Conservation (phyloP, 1,140 invertebrate species). For the Muscidifurax raptorellus region DNA sequence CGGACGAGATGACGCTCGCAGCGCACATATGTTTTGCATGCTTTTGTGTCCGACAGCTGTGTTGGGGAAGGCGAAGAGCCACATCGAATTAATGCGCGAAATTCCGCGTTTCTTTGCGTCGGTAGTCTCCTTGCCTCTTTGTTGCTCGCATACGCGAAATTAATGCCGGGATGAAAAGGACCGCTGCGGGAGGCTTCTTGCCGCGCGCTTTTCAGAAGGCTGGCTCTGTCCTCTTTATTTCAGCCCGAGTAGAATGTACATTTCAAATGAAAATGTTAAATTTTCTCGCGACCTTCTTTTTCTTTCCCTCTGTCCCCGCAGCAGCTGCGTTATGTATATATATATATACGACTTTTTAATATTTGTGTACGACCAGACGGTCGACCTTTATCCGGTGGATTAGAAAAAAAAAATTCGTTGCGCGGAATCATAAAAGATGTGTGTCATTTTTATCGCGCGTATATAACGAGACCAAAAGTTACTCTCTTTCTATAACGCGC, state of each 20-base stretch:
- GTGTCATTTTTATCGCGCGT: not conserved
- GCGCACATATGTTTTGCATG: conserved; percentile 31
- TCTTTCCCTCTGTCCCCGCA: not conserved
- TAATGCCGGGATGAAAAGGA: not conserved
- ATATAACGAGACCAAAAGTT: not conserved
- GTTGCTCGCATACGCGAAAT: not conserved
- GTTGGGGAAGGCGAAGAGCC: conserved; percentile 38
- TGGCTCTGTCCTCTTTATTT: not conserved
- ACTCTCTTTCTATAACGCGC: not conserved
- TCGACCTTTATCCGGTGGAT: no score
- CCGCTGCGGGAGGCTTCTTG: not conserved
- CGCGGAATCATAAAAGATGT: not conserved
- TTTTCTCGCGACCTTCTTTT: not conserved
- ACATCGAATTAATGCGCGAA: conserved; percentile 52
- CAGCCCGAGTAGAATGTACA: not conserved
- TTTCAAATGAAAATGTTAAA: not conserved
- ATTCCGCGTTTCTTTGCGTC: not conserved
- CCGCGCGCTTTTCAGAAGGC: not conserved
- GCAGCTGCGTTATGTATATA: no score
- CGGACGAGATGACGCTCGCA: conserved; percentile 11
- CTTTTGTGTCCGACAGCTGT: not conserved
- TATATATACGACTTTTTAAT: not conserved
- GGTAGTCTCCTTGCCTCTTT: not conserved
- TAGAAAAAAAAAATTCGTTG: no score
- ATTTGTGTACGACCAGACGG: no score